These are phyloP conservation scores for Leptinotarsa juncta DNA, from an alignment of 2,888 invertebrate genomes.

Conservation along the genomic window DNA sequence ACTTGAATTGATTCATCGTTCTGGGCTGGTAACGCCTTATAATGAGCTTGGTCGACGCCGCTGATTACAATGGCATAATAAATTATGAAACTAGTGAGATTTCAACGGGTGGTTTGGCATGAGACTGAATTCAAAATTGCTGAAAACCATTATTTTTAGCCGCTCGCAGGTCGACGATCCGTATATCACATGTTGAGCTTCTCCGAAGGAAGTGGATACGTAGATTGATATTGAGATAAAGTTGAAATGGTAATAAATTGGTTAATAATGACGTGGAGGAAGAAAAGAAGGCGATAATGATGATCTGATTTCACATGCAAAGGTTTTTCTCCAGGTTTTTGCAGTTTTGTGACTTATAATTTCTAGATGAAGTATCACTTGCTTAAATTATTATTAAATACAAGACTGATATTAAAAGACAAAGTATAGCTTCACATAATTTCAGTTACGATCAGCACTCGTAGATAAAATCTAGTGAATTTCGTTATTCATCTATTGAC, in stretches of 20 bases:
- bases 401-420: too few species aligned
- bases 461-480: too few species aligned
- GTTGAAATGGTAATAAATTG: constrained; percentile 37
- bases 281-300: constrained; percentile 18
- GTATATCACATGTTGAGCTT: constrained; percentile 36
- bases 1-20: not conserved
- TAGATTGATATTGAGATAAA: constrained; percentile 28
- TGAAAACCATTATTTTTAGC: constrained; percentile 37
- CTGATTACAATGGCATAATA: constrained; percentile 18
- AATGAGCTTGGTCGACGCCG: not conserved
- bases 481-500: too few species aligned
- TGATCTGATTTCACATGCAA: not conserved
- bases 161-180: constrained; percentile 37
- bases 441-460: too few species aligned
- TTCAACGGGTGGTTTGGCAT: constrained; percentile 36
- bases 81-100: constrained; percentile 15
- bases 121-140: constrained; percentile 31
- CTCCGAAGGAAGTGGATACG: constrained; percentile 36
- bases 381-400: too few species aligned
- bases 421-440: too few species aligned
- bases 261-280: constrained; percentile 32
- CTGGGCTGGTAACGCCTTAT: not conserved
- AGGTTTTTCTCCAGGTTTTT: not conserved
- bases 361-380: too few species aligned
- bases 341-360: too few species aligned